Evolutionary conservation across 2,113 vertebrate genomes (phyloP).

Genomic region (Pedionomus torquatus): DNA sequence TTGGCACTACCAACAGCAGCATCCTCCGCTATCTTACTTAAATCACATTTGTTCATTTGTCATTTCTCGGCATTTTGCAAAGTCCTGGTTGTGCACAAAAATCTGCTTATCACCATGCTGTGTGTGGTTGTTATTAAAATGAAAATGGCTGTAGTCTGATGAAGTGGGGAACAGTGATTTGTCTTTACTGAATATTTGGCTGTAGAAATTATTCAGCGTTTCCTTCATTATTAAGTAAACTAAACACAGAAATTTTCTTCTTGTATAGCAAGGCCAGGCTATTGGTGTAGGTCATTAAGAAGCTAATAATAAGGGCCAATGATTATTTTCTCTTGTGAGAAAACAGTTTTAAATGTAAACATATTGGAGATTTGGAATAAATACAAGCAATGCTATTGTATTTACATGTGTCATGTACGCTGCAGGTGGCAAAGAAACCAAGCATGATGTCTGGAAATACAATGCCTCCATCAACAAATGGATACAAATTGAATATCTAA

Average conservation of each 20-base stretch:
- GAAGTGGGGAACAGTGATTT: not conserved
- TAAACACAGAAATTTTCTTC: not conserved
- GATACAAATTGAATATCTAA: slow-evolving; percentile 92
- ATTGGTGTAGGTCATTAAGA: not conserved
- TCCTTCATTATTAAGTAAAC: not conserved
- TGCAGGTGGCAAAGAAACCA: slow-evolving; percentile 95
- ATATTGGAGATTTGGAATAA: not conserved
- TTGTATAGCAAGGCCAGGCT: not conserved
- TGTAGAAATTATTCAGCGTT: not conserved
- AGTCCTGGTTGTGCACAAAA: not conserved
- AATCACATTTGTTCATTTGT: not conserved
- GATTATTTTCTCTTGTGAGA: not conserved
- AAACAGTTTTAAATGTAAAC: not conserved
- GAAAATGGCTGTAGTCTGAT: not conserved
- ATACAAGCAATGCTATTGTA: not conserved
- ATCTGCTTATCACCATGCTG: not conserved
- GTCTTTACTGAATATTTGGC: not conserved
- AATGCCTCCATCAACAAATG: slow-evolving; percentile 97
- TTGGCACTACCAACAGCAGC: not conserved
- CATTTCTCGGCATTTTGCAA: not conserved
- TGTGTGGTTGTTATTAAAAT: not conserved
- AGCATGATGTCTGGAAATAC: slow-evolving; percentile 96
- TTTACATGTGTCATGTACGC: not conserved
- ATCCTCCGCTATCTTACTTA: not conserved
- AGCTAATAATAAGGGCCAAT: not conserved